phyloP scores from a whole-genome alignment of 2,888 invertebrate species.

The Stictocephala bisonia region DNA sequence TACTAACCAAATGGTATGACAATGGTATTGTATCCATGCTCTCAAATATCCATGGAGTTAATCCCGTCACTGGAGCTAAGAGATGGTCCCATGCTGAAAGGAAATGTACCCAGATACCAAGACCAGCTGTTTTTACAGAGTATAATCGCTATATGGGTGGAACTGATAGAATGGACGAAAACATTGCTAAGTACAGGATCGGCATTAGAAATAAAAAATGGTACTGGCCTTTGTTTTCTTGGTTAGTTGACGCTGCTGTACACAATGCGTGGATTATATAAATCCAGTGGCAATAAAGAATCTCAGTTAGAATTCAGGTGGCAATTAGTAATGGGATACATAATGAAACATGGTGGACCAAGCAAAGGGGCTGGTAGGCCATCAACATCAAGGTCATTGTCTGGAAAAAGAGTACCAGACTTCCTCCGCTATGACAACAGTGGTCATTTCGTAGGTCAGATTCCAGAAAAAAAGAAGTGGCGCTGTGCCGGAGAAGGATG shows the following conservation, averaged over 20 bases:
- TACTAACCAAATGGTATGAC: constrained; percentile 58
- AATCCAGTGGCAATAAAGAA: background rate
- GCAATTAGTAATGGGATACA: background rate
- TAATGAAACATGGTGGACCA: background rate
- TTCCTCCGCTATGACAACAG: background rate
- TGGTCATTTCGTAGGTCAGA: background rate
- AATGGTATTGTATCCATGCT: constrained; percentile 59
- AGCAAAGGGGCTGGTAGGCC: constrained; percentile 4
- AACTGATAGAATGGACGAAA: constrained; percentile 56
- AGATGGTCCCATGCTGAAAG: constrained; percentile 53
- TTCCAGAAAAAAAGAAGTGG: too few relatives aligned
- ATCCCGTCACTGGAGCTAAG: constrained; percentile 50
- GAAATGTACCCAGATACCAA: constrained; percentile 52
- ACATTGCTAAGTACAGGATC: constrained; percentile 56
- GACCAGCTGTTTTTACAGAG: constrained; percentile 52
- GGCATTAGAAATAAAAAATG: constrained; percentile 56
- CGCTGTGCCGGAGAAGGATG: constrained; percentile 9
- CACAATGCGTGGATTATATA: constrained; percentile 5
- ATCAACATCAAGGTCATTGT: background rate
- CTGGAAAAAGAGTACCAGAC: background rate
- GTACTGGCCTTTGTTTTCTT: constrained; percentile 44
- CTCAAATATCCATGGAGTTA: constrained; percentile 48
- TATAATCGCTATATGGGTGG: constrained; percentile 58
- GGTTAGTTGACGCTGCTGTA: constrained; percentile 12
- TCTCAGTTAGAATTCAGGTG: constrained; percentile 16